These are phyloP conservation scores for Catagonus wagneri DNA, from an alignment of 2,113 vertebrate genomes.

Conservation along the genomic window DNA sequence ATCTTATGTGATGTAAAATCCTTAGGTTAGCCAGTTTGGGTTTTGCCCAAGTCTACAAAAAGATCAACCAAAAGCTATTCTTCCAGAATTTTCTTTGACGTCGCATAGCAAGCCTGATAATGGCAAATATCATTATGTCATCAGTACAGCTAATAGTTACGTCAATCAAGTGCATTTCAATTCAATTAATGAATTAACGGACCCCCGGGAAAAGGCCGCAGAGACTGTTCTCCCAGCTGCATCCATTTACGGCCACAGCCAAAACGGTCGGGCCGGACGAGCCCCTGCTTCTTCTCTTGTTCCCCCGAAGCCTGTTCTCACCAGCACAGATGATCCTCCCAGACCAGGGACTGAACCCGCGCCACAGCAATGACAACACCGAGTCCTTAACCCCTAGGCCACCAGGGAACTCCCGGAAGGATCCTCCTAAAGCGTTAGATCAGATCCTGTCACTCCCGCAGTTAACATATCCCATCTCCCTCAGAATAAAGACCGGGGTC, in stretches of 20 bases:
- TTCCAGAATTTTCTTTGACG: background rate
- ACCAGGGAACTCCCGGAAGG: background rate
- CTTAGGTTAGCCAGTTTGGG: background rate
- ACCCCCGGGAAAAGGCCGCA: background rate
- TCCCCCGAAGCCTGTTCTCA: background rate
- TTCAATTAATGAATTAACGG: background rate
- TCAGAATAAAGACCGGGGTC: background rate
- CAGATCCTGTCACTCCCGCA: background rate
- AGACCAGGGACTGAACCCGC: too few species aligned
- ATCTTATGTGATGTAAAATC: background rate
- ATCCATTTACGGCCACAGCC: background rate
- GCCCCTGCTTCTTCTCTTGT: background rate
- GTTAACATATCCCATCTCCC: background rate
- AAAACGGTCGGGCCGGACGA: background rate
- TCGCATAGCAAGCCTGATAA: background rate
- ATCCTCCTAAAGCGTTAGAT: background rate
- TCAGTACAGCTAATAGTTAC: slow-evolving; percentile 13
- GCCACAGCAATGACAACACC: too few species aligned
- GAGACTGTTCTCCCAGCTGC: background rate
- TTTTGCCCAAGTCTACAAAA: background rate
- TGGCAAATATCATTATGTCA: background rate
- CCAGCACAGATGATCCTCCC: background rate
- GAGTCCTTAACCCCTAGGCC: too few species aligned
- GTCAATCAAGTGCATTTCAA: background rate
- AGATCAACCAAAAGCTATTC: background rate